A percentile compares a stretch with the other conserved stretches of the same genome.
phyloP scores from a whole-genome alignment of 1,140 invertebrate genomes.

The Choristoneura fumiferana region DNA sequence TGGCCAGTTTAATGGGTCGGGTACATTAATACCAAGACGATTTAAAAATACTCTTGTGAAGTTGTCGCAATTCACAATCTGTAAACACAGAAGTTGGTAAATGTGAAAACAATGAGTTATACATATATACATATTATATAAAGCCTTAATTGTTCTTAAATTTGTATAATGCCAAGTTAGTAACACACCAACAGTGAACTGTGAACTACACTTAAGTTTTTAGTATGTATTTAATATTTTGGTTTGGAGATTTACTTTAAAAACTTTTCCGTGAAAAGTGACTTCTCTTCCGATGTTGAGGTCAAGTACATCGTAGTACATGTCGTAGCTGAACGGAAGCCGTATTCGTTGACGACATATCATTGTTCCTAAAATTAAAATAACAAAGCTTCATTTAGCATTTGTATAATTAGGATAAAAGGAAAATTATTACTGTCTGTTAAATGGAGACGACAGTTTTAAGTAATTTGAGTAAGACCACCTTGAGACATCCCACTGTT shows the following conservation, averaged over 20 bases:
- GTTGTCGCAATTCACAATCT: slow-evolving; percentile 90
- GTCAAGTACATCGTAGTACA: slow-evolving; percentile 87
- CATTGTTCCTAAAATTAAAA: slow-evolving; percentile 80
- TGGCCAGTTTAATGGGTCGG: slow-evolving; percentile 82
- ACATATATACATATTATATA: no score
- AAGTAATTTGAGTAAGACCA: slow-evolving; percentile 28
- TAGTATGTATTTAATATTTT: no score
- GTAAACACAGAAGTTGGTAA: slow-evolving; percentile 29
- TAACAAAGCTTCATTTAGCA: no score
- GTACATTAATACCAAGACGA: slow-evolving; percentile 89
- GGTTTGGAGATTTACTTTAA: slow-evolving; percentile 75
- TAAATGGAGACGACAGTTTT: no score
- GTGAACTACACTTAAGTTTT: no score
- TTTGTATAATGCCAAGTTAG: no score
- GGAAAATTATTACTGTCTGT: no score
- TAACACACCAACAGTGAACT: no score
- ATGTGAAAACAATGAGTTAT: no score
- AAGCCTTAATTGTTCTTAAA: no score
- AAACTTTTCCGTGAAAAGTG: slow-evolving; percentile 86
- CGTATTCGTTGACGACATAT: slow-evolving; percentile 88
- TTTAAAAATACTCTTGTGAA: slow-evolving; percentile 92
- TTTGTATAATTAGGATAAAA: no score
- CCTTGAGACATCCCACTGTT: slow-evolving; percentile 74
- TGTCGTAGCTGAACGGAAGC: slow-evolving; percentile 82
- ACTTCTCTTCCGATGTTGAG: slow-evolving; percentile 88